phyloP scores from a whole-genome alignment of 2,113 vertebrate species.

The Crotalus tigris region DNA sequence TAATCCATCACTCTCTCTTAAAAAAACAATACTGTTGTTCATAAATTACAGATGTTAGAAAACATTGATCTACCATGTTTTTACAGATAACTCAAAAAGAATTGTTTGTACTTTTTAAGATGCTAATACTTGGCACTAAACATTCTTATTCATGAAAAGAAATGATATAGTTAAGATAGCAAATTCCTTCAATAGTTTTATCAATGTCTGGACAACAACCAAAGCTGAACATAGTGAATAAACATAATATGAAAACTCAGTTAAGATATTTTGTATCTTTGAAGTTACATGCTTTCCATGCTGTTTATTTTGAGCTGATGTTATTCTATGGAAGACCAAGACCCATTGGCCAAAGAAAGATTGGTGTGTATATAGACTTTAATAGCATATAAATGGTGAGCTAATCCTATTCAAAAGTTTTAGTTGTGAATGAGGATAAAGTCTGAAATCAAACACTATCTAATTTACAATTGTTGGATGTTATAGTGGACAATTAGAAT shows the following conservation, averaged over 20 bases:
- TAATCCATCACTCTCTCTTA: not conserved
- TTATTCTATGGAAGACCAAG: not conserved
- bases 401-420: not conserved
- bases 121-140: not conserved
- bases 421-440: not conserved
- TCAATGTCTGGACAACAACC: not conserved
- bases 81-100: not conserved
- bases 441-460: not conserved
- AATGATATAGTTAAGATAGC: conserved; percentile 14
- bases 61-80: not conserved
- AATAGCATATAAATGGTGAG: not conserved
- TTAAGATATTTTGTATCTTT: not conserved
- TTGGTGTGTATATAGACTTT: not conserved
- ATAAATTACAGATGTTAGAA: rapidly evolving
- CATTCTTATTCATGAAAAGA: not conserved
- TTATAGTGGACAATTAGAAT: not conserved
- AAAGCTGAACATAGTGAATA: not conserved
- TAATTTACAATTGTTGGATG: not conserved
- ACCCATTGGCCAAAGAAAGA: not conserved
- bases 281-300: not conserved
- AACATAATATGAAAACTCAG: not conserved
- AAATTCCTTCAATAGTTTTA: conserved; percentile 18
- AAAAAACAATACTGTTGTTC: not conserved
- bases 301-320: not conserved
- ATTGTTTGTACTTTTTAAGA: not conserved